phyloP scores from a whole-genome alignment of 2,797 vertebrate species.

The Rhodeus uyekii region DNA sequence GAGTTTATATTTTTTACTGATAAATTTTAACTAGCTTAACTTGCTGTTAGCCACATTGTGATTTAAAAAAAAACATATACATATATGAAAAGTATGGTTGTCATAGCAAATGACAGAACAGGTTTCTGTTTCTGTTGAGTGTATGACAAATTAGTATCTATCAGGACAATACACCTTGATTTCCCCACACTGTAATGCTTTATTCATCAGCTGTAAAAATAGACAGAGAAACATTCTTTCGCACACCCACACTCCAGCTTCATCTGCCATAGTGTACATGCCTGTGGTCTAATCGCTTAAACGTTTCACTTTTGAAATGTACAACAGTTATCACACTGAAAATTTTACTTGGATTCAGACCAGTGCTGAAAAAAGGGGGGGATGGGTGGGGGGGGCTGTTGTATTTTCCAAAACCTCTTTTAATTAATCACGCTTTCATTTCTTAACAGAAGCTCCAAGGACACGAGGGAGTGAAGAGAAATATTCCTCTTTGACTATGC shows the following conservation, averaged over 20 bases:
- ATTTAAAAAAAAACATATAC: background rate
- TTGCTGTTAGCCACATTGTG: background rate
- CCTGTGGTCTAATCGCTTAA: slow-evolving; percentile 55
- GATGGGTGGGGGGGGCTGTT: too few species aligned
- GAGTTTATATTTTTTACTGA: background rate
- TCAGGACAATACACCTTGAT: slow-evolving; percentile 10
- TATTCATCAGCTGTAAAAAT: slow-evolving; percentile 45
- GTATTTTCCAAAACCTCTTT: slow-evolving; percentile 68
- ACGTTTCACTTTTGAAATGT: slow-evolving; percentile 45
- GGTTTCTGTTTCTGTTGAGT: slow-evolving; percentile 6
- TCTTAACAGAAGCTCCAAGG: slow-evolving; percentile 69
- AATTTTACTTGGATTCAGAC: slow-evolving; percentile 69
- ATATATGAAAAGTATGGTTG: background rate
- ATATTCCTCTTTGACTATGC: slow-evolving; percentile 65
- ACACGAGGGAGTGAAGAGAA: slow-evolving; percentile 69
- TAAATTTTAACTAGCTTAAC: background rate
- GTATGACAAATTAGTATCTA: background rate
- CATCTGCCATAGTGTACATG: slow-evolving; percentile 46
- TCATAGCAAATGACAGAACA: background rate
- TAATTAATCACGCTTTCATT: slow-evolving; percentile 74
- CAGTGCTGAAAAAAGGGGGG: slow-evolving; percentile 58
- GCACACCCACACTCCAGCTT: slow-evolving; percentile 35
- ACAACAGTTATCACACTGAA: slow-evolving; percentile 63
- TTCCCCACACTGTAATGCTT: slow-evolving; percentile 30
- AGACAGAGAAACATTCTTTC: slow-evolving; percentile 38